phyloP scores from a whole-genome alignment of 2,888 invertebrate species.

The Eupithecia subfuscata region DNA sequence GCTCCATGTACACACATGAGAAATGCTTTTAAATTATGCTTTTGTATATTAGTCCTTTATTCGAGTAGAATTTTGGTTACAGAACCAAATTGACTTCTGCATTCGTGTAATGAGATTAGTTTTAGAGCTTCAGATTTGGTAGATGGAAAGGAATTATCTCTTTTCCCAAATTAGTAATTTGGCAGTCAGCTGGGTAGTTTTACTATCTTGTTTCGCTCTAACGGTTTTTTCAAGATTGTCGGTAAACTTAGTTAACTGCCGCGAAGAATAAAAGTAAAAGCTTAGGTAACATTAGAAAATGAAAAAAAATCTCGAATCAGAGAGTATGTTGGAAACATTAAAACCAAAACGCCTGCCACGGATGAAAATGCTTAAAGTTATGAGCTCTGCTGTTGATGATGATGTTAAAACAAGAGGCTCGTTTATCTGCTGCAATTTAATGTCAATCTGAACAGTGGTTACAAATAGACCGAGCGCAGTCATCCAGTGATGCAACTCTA shows the following conservation, averaged over 20 bases:
- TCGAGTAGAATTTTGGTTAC: slow-evolving; percentile 30
- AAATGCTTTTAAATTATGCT: slow-evolving; percentile 31
- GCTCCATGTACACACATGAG: slow-evolving; percentile 1
- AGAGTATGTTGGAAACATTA: too few relatives aligned
- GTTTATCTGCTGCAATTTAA: background rate
- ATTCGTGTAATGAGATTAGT: background rate
- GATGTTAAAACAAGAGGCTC: too few relatives aligned
- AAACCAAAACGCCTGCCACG: too few relatives aligned
- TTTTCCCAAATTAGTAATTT: background rate
- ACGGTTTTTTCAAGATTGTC: too few relatives aligned
- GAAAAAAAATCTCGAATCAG: too few relatives aligned
- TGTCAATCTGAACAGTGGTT: background rate
- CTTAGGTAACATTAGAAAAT: too few relatives aligned
- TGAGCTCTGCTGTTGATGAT: too few relatives aligned
- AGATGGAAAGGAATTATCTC: slow-evolving; percentile 12
- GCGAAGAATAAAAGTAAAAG: too few relatives aligned
- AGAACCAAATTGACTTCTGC: slow-evolving; percentile 33
- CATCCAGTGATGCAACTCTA: background rate
- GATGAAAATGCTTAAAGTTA: too few relatives aligned
- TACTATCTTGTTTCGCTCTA: background rate
- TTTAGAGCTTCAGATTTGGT: slow-evolving; percentile 11
- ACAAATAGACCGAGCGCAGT: background rate
- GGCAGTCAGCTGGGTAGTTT: background rate
- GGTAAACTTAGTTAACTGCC: too few relatives aligned
- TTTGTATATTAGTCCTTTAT: slow-evolving; percentile 28